phyloP scores from a whole-genome alignment of 2,888 invertebrate genomes.

The Eupithecia tripunctaria region DNA sequence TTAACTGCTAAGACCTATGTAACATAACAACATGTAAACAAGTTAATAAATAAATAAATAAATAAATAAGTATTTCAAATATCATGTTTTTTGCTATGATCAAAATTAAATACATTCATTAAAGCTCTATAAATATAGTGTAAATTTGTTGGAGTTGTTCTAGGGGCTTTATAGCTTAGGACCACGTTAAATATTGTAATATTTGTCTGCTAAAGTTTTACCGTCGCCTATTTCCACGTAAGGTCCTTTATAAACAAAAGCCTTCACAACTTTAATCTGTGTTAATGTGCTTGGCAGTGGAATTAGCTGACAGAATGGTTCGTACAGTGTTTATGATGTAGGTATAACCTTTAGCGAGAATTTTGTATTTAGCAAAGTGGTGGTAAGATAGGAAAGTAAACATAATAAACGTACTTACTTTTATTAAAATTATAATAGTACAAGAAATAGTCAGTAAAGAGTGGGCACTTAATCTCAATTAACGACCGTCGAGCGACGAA shows the following conservation, averaged over 20 bases:
- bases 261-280: slow-evolving; percentile 32
- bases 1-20: too few species aligned
- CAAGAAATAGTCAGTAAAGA: neutral
- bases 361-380: slow-evolving; percentile 7
- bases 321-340: slow-evolving; percentile 32
- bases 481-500: neutral
- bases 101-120: neutral
- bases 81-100: neutral
- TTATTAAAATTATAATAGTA: neutral
- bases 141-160: neutral
- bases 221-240: slow-evolving; percentile 29
- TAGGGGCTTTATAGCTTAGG: neutral
- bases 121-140: neutral
- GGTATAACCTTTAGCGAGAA: slow-evolving; percentile 4
- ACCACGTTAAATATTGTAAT: slow-evolving; percentile 20
- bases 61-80: too few species aligned
- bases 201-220: slow-evolving; percentile 33
- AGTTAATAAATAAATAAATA: too few species aligned
- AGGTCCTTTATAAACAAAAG: slow-evolving; percentile 37
- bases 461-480: neutral
- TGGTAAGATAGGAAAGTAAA: slow-evolving; percentile 9
- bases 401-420: neutral
- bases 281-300: slow-evolving; percentile 34
- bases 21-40: too few species aligned
- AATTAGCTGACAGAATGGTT: slow-evolving; percentile 26